Conservation (phyloP, 2,113 vertebrate genomes). For the Mesitornis unicolor region DNA sequence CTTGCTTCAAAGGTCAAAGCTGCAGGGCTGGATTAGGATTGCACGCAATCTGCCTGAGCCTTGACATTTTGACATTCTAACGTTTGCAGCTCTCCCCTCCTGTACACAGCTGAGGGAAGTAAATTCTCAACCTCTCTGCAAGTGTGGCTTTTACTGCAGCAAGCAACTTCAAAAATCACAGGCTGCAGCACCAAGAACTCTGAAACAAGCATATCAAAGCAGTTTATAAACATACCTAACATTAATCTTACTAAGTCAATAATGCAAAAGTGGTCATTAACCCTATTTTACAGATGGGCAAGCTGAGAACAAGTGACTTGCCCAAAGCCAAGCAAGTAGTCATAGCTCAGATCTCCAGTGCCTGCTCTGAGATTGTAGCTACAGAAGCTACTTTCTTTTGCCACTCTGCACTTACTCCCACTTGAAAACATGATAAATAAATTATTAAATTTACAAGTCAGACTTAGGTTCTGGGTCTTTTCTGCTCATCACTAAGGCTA, state of each 20-base stretch:
- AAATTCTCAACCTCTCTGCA: neutral
- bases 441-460: neutral
- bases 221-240: neutral
- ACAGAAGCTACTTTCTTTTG: neutral
- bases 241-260: neutral
- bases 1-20: constrained; percentile 61
- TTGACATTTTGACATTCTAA: constrained; percentile 45
- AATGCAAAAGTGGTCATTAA: neutral
- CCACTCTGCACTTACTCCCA: neutral
- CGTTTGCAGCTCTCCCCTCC: neutral
- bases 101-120: neutral
- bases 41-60: constrained; percentile 49
- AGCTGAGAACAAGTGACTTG: neutral
- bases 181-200: neutral
- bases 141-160: neutral
- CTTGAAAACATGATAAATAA: neutral
- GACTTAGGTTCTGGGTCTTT: neutral
- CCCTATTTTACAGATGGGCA: constrained; percentile 18
- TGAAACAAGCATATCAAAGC: neutral
- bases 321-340: neutral
- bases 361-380: neutral
- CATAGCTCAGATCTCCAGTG: neutral
- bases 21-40: constrained; percentile 59
- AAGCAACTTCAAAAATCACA: constrained; percentile 5
- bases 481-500: neutral